Base-by-base conservation (phyloP, 2,113 vertebrate species). In the Pedetes capensis region DNA sequence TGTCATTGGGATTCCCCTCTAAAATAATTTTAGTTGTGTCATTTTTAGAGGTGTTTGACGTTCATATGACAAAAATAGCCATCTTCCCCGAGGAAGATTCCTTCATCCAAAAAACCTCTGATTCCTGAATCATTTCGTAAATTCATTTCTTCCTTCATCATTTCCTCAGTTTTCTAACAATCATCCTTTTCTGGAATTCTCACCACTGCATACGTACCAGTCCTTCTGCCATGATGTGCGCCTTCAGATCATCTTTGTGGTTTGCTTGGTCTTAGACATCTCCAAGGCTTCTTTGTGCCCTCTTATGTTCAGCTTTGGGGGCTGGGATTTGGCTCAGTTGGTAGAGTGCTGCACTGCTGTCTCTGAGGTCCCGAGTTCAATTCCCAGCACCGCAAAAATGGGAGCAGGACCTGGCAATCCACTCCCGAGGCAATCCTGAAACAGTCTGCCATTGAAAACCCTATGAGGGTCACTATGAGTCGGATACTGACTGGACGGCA, bases 81-180 rank as follows among this genome's bases (percentile, higher is more conserved):
- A 2, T 44, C 39, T 87, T 83, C 20, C 34, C 57, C 44, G 69
- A 37, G 6, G 18, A 34, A 93, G 8, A 68, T 84, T 83, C 34
- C 13, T 92, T 71, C 34, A 83, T 72, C 42, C 25, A n/a, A 8
- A 61, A 81, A 34, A 86, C 25, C 12, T 47, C 22, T 68, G 42
- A 44, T 74, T 22, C 51, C 71, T 83, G 37, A 76, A 37, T 76
- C 29, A 47, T 68, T 95, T 66, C 22, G 75, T 74, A 66, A 82
- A 63, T 47, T 59, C 39, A 34, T 89, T 78, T 32, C 3, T 78
- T 83, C 47, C 8, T 42, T 25, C 14, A 7, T 51, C 44, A 37
- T 92, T 68, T 84, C 34, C 72, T 89, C n/a, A 89, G 53, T 78
- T 91, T 66, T 94, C 49, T 44, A 74, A 57, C 34, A 61, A 55